Conservation (phyloP, 2,113 vertebrate genomes). For the Mormoops blainvillei region DNA sequence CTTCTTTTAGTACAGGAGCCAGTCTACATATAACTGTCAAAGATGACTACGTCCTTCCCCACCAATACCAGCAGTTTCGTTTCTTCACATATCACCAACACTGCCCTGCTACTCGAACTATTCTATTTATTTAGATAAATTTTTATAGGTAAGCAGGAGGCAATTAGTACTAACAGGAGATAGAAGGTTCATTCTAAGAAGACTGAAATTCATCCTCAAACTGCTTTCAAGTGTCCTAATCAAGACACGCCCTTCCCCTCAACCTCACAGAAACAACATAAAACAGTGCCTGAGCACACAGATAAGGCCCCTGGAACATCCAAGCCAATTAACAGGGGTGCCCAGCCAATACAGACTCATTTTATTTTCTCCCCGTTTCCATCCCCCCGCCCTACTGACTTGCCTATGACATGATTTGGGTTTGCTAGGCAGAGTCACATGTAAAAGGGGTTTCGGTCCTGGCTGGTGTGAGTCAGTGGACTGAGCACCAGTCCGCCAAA, state of each 20-base stretch:
- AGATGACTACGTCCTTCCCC: neutral
- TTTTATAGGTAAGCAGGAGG: neutral
- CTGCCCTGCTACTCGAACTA: neutral
- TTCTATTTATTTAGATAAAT: neutral
- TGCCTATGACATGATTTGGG: neutral
- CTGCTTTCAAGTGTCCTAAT: neutral
- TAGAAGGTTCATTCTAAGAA: neutral
- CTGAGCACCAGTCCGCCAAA: no score
- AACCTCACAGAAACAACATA: neutral
- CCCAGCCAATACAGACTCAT: neutral
- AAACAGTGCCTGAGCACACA: neutral
- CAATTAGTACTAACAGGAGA: neutral
- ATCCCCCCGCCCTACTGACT: neutral
- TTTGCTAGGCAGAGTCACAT: neutral
- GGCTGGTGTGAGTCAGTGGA: no score
- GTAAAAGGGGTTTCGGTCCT: neutral
- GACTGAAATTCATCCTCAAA: neutral
- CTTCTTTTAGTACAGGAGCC: neutral
- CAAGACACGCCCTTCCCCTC: neutral
- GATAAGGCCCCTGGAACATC: neutral
- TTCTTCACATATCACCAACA: conserved; percentile 24
- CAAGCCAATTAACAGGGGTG: neutral
- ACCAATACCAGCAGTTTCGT: neutral
- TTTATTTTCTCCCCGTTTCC: neutral
- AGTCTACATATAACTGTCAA: neutral